A percentile compares a stretch with the other conserved stretches of the same genome.
Evolutionary conservation across 2,888 invertebrate species (phyloP).

Genomic region (Ernsta delagoae): DNA sequence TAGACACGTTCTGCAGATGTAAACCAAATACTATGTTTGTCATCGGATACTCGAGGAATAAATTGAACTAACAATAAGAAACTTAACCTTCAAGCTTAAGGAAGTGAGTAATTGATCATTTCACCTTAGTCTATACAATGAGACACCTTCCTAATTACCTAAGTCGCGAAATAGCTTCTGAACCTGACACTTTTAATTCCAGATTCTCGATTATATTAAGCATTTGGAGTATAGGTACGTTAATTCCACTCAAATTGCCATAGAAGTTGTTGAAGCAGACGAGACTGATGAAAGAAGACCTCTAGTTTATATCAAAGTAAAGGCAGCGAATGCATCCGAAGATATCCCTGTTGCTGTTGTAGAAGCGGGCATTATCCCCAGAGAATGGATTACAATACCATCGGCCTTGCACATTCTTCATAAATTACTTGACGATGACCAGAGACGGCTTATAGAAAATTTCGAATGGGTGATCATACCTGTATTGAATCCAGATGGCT

Average conservation of each 20-base stretch:
- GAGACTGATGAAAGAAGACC: conserved; percentile 58
- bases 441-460: conserved; percentile 70
- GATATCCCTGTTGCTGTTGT: conserved; percentile 82
- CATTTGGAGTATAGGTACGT: conserved; percentile 49
- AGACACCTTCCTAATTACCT: too few species aligned
- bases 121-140: too few species aligned
- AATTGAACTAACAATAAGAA: too few species aligned
- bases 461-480: conserved; percentile 89
- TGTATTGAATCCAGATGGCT: conserved; percentile 90
- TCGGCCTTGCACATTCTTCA: conserved; percentile 86
- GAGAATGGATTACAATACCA: conserved; percentile 90
- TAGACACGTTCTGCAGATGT: too few species aligned
- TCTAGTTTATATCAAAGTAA: conserved; percentile 78
- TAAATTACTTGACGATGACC: conserved; percentile 80
- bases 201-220: conserved; percentile 62
- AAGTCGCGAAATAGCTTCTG: too few species aligned
- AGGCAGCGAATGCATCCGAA: conserved; percentile 46
- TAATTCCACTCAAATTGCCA: conserved; percentile 46
- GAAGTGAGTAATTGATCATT: too few species aligned
- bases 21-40: too few species aligned
- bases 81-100: too few species aligned
- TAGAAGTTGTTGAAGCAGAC: conserved; percentile 58
- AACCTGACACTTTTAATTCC: conserved; percentile 44
- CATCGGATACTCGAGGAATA: too few species aligned
- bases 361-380: conserved; percentile 86